Base-by-base conservation (phyloP, 2,797 vertebrate species). In the Choloepus didactylus region DNA sequence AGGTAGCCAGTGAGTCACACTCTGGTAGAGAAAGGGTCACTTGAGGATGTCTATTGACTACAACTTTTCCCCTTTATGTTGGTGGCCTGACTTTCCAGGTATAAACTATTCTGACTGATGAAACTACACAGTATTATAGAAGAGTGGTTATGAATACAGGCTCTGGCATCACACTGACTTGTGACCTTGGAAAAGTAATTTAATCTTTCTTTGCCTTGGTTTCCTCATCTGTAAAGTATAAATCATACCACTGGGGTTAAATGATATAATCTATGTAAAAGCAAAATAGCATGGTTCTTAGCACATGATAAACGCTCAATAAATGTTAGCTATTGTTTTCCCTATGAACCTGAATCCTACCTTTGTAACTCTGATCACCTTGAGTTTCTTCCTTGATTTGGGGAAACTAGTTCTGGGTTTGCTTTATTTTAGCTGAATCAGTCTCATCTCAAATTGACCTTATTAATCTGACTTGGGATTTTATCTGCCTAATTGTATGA, bases 381-480 rank as follows among this genome's bases (percentile, higher is more conserved):
- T 69, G 59, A 29, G 19, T 87, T 92, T 86, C 31, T 41, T 95
- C 46, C 67, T 15, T 94, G 59, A 75, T 66, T 95, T 84, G 59
- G 35, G 93, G 70, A 94, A 60, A 25, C 38, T 87, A 73, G 49
- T 82, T 76, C 21, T 84, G 59, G 19, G 7, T 83, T 91, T 92
- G n/a, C 25, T 95, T 79, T 91, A n/a, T 92, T 41, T 84, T 92
- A 27, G 41, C 6, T 38, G 19, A 73, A 91, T 66, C 64, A 73
- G 23, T 84, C 87, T 94, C 12, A 73, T 87, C 59, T 89, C 12
- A 56, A 51, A 15, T 89, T 77, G 25, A 25, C 27, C 38, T 87
- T 81, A 91, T 79, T 75, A 85, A 91, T 93, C 35, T 51, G 41
- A 75, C 19, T 87, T 91, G 77, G 73, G 69, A 54, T 60, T 91